Base-by-base conservation (phyloP, 2,797 vertebrate genomes). In the Smutsia gigantea region DNA sequence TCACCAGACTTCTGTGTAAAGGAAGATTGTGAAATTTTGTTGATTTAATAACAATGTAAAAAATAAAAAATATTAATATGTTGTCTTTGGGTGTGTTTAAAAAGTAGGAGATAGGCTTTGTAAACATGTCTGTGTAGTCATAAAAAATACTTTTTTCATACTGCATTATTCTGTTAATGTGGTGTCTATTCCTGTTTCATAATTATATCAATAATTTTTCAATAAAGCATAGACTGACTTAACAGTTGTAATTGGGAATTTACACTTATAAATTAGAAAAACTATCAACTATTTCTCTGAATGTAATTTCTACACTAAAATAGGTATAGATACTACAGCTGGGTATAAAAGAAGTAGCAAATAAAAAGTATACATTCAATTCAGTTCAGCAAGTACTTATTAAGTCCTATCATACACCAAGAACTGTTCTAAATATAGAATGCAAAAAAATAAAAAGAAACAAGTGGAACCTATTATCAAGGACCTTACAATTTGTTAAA, bases 251-350 rank as follows among this genome's bases (percentile, higher is more conserved):
- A 83, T n/a, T 94, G 49, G n/a, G 10, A 1, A 68, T 78, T 86
- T 91, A 89, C 64, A 89, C 49, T 82, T 84, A 79, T 57, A 66
- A 93, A 74, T 74, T 39, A 92, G 51, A 87, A 77, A 49, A 27
- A 68, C 10, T 89, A 21, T 64, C 79, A 82, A 91, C 57, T 77
- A 57, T n/a, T 85, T 90, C 23, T 85, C 14, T 84, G 13, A 49
- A 53, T 87, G 79, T 63, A 3, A 94, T 93, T 86, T 25, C 37
- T 39, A 92, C 0, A 19, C 15, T 63, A 85, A 74, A 84, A 57
- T 61, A 88, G 19, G 27, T 90, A 11, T 37, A 63, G 61, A 42
- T 1, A 72, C 21, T 81, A 39, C 19, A 90, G 17, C 55, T 77
- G 34, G 42, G 5, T 68, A 77, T 95, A 87, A 93, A 92, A 94